Evolutionary conservation across 2,888 invertebrate genomes (phyloP), one percentile per base, ranked within the genome.

Genomic region (Perizoma flavofasciatum): DNA sequence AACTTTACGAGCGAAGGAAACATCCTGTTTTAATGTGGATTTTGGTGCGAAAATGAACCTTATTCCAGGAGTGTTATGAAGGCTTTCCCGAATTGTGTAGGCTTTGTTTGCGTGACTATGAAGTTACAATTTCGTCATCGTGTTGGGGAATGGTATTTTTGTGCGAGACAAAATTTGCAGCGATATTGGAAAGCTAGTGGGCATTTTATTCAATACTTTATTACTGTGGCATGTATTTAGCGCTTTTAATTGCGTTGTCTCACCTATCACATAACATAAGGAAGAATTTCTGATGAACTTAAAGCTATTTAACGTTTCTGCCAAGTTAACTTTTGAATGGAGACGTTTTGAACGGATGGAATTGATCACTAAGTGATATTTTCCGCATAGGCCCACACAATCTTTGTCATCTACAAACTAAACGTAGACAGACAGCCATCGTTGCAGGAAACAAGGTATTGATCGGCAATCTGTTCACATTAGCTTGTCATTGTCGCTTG

Each of bases 381-480:
- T 22, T 22, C 22, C 22, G 22, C 22, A 22, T 22, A 3, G 22
- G 3, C 22, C 22, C 22, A 22, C 22, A 22, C 22, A 22, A 22
- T 22, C 22, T 22, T 22, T 22, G 22, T 22, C 22, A 22, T 22
- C 22, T 22, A 22, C 22, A 22, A 22, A 22, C 22, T 22, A 22
- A 22, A 22, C 22, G 22, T 22, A 22, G 22, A 22, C 22, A 22
- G 22, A 22, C 22, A 22, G 22, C 22, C n/a, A n/a, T n/a, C 22
- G 22, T 22, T 22, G 22, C 22, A 22, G 22, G 22, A 22, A 22
- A 37, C 7, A n/a, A n/a, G 54, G 57, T 58, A 61, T 61, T 58
- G 57, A 58, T 61, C 54, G 57, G 46, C 50, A 58, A 58, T 58
- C 57, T 39, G 46, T 50, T 43, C 56, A 46, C 56, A 22, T 61